phyloP scores from a whole-genome alignment of 2,113 vertebrate genomes.

The Microtus richardsoni region DNA sequence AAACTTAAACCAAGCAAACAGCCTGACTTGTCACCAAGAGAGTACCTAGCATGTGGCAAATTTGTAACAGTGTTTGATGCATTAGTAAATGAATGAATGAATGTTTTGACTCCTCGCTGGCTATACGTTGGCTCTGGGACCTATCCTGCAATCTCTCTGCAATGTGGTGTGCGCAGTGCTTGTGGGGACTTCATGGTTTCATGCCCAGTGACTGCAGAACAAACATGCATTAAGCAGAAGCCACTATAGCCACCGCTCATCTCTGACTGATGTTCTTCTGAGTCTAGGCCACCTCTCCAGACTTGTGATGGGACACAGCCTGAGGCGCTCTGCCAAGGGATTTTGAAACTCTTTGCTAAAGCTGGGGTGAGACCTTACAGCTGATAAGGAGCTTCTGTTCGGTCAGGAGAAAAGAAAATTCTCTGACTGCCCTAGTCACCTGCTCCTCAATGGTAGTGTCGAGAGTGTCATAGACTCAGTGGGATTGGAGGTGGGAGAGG shows the following conservation, averaged over 20 bases:
- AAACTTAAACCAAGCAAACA: background rate
- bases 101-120: background rate
- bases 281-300: background rate
- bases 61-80: background rate
- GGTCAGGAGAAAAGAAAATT: background rate
- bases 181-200: background rate
- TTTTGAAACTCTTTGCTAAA: slow-evolving; percentile 9
- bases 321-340: background rate
- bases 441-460: background rate
- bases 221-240: background rate
- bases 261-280: background rate
- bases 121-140: background rate
- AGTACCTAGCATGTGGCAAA: background rate
- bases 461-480: background rate
- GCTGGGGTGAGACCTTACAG: background rate
- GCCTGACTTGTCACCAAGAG: background rate
- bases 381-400: slow-evolving; percentile 1
- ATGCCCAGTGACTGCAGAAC: background rate
- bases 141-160: background rate
- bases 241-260: background rate
- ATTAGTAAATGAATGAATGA: background rate
- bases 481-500: too few species aligned
- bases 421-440: background rate
- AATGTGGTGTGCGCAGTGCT: background rate
- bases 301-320: background rate